These are phyloP conservation scores for Euura saliciscinereae DNA, from an alignment of 1,140 invertebrate species.

Conservation along the genomic window DNA sequence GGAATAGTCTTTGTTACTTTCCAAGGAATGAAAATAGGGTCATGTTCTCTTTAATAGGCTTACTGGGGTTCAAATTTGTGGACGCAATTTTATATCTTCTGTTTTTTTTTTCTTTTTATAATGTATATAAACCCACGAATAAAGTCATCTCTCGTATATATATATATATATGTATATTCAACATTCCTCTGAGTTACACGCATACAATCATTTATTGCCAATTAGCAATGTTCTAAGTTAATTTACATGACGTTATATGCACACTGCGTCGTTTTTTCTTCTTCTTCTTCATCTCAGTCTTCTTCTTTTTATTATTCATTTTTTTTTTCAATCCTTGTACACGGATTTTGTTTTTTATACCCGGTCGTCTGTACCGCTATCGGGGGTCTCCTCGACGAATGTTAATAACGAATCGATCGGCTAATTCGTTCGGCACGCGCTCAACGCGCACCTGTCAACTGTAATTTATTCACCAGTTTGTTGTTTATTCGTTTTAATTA, in stretches of 20 bases:
- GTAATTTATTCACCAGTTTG: not conserved
- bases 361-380: too few species aligned
- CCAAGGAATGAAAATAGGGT: not conserved
- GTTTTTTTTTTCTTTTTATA: too few species aligned
- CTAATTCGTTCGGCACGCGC: conserved; percentile 2
- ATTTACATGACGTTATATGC: not conserved
- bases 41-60: not conserved
- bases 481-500: conserved; percentile 4
- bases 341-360: not conserved
- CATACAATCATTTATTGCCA: not conserved
- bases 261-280: not conserved
- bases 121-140: not conserved
- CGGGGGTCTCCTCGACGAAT: too few species aligned
- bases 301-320: not conserved
- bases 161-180: too few species aligned
- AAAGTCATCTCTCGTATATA: not conserved
- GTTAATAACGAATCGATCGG: not conserved
- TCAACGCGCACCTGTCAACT: not conserved
- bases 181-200: too few species aligned
- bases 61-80: not conserved
- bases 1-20: too few species aligned
- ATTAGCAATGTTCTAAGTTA: not conserved
- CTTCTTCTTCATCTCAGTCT: not conserved
- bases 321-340: not conserved
- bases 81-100: not conserved